phyloP scores from a whole-genome alignment of 2,797 vertebrate species.

The Galago senegalensis region DNA sequence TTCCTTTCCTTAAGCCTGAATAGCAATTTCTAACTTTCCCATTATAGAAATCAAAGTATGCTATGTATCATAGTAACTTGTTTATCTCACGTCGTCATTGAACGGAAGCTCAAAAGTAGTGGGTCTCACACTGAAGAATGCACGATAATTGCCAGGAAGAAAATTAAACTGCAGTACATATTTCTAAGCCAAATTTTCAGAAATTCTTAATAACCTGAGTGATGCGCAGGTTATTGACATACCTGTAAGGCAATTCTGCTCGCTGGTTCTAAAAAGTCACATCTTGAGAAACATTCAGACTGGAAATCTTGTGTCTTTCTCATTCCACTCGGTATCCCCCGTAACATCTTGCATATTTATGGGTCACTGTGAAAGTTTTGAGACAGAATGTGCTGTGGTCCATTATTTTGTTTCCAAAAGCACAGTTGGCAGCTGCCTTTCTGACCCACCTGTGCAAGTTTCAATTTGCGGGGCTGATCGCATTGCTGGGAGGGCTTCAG shows the following conservation, averaged over 20 bases:
- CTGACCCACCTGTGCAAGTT: too few species aligned
- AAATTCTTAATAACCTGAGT: slow-evolving; percentile 30
- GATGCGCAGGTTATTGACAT: not conserved
- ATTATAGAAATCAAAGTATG: slow-evolving; percentile 14
- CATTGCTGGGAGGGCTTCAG: too few species aligned
- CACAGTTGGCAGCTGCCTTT: too few species aligned
- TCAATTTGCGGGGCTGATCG: too few species aligned
- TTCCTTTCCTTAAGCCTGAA: not conserved
- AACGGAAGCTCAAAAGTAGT: not conserved
- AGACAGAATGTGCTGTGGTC: too few species aligned
- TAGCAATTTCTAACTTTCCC: not conserved
- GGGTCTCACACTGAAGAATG: not conserved
- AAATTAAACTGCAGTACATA: not conserved
- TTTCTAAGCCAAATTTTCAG: not conserved
- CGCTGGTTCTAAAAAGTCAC: not conserved
- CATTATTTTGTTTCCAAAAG: too few species aligned
- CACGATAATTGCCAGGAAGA: not conserved
- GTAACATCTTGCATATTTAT: not conserved
- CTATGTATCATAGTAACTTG: not conserved
- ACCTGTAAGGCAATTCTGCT: not conserved
- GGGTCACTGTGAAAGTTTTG: too few species aligned
- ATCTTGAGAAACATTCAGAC: not conserved
- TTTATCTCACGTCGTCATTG: not conserved
- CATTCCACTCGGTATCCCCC: not conserved
- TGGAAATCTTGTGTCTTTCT: not conserved